Conservation (phyloP, 1,140 invertebrate genomes). For the Dendroctonus ponderosae region DNA sequence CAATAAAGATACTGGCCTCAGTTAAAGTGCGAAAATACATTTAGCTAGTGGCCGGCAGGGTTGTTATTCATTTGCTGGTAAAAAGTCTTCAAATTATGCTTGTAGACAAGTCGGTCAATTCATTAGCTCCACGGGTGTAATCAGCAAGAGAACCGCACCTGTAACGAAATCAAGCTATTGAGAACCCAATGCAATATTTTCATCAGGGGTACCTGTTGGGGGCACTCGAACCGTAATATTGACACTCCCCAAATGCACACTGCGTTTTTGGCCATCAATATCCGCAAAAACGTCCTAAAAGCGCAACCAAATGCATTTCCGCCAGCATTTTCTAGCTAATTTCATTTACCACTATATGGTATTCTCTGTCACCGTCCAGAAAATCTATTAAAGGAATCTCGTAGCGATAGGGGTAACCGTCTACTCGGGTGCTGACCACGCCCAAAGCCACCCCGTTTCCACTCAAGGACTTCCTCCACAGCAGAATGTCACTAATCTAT, state of each 20-base stretch:
- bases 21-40: no score
- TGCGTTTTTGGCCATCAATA: conserved; percentile 12
- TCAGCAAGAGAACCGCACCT: conserved; percentile 11
- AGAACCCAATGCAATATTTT: neutral
- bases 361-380: conserved; percentile 40
- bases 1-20: no score
- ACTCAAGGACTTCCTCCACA: conserved; percentile 52
- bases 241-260: neutral
- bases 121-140: neutral
- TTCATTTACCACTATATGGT: no score
- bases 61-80: no score
- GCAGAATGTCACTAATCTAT: conserved; percentile 52
- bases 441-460: conserved; percentile 56
- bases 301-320: neutral
- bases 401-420: conserved; percentile 58
- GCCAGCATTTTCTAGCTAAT: no score
- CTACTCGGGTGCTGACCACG: conserved; percentile 57
- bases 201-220: conserved; percentile 10
- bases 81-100: neutral
- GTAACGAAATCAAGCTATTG: neutral
- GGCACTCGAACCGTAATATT: conserved; percentile 21
- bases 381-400: conserved; percentile 55
- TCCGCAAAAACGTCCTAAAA: conserved; percentile 37
- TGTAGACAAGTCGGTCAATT: neutral
- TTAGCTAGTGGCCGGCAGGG: no score